Evolutionary conservation across 2,888 invertebrate species (phyloP).

Genomic region (Exephanes ischioxanthus): DNA sequence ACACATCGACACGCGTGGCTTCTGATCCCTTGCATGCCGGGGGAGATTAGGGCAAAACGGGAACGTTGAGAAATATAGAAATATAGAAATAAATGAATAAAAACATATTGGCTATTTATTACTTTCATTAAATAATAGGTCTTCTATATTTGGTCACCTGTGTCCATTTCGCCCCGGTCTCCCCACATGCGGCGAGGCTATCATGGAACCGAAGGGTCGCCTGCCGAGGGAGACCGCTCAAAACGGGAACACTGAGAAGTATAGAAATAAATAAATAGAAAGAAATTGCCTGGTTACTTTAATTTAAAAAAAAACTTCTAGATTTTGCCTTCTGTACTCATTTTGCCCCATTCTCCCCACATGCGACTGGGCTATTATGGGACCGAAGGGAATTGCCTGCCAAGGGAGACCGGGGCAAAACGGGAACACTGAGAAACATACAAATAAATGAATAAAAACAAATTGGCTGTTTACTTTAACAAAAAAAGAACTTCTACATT

Average conservation of each 20-base stretch:
- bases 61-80: not conserved
- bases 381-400: not conserved
- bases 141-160: not conserved
- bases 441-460: too few species aligned
- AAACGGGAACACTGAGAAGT: too few species aligned
- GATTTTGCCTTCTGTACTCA: too few species aligned
- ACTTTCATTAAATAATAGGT: not conserved
- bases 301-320: too few species aligned
- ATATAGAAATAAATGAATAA: not conserved
- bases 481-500: too few species aligned
- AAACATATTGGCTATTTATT: not conserved
- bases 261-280: too few species aligned
- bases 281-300: too few species aligned
- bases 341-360: not conserved
- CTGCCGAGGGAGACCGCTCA: not conserved
- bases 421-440: too few species aligned
- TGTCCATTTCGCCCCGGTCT: too few species aligned
- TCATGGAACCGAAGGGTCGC: not conserved
- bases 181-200: not conserved
- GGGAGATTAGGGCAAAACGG: too few species aligned
- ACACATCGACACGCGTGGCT: conserved; percentile 30
- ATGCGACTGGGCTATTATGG: not conserved
- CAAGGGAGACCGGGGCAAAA: too few species aligned
- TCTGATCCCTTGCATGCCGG: conserved; percentile 11
- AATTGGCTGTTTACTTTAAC: too few species aligned